These are phyloP conservation scores for Entomyzon cyanotis DNA, from an alignment of 2,113 vertebrate genomes.

Conservation along the genomic window DNA sequence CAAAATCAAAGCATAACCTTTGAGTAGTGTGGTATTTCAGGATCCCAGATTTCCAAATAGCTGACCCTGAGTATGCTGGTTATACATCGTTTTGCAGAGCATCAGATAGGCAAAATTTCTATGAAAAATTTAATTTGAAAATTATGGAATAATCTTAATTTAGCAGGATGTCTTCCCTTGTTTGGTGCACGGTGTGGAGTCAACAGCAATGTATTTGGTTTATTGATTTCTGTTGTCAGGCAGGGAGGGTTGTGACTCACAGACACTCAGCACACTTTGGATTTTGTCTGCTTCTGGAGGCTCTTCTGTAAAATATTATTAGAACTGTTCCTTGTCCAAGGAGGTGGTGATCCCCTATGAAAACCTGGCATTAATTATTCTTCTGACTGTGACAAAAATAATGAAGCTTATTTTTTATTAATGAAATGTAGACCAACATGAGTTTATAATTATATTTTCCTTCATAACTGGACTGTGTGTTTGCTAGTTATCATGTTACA, in stretches of 20 bases:
- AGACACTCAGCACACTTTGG: not conserved
- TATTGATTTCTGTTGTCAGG: not conserved
- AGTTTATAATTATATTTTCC: not conserved
- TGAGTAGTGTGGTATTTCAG: not conserved
- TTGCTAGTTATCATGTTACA: not conserved
- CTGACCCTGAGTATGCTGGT: not conserved
- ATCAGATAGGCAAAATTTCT: not conserved
- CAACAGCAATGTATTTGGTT: not conserved
- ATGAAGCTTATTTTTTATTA: not conserved
- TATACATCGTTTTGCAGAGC: not conserved
- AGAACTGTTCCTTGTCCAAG: not conserved
- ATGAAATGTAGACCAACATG: not conserved
- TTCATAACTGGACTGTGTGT: not conserved
- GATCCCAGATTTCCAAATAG: not conserved
- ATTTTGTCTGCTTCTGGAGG: not conserved
- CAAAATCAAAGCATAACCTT: not conserved
- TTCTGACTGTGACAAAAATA: not conserved
- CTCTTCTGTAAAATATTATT: not conserved
- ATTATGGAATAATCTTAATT: not conserved
- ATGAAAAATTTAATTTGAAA: not conserved
- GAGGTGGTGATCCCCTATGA: not conserved
- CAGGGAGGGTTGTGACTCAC: not conserved
- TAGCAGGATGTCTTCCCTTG: not conserved
- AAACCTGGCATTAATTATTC: not conserved
- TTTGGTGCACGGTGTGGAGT: rapidly evolving